A percentile compares a stretch with the other conserved stretches of the same genome.
Evolutionary conservation across 1,140 invertebrate species (phyloP).

Genomic region (Sogatella furcifera): DNA sequence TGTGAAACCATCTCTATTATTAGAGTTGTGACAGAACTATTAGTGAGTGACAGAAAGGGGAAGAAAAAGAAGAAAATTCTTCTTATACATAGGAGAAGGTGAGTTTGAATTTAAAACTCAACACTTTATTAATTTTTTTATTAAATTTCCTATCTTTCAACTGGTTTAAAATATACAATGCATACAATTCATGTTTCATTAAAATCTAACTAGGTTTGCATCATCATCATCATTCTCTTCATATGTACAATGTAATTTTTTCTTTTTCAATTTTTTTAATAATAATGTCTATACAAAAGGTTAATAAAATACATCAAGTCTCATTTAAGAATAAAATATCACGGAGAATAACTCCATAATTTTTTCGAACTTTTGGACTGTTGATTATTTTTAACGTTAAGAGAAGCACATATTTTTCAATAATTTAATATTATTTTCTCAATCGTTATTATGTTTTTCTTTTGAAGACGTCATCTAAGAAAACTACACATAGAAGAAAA

Average conservation of each 20-base stretch:
- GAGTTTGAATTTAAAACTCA: not conserved
- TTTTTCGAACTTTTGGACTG: not conserved
- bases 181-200: slow-evolving; percentile 14
- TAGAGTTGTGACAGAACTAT: no score
- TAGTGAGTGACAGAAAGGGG: no score
- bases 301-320: slow-evolving; percentile 15
- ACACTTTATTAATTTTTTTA: not conserved
- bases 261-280: not conserved
- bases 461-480: not conserved
- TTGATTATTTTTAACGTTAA: not conserved
- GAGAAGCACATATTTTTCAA: not conserved
- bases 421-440: not conserved
- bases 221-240: not conserved
- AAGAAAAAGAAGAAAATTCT: no score
- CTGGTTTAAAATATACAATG: slow-evolving; percentile 17
- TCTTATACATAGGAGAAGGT: no score
- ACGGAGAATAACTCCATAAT: not conserved
- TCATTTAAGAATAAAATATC: slow-evolving; percentile 1
- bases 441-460: not conserved
- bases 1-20: no score
- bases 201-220: slow-evolving; percentile 14
- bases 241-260: not conserved
- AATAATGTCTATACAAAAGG: slow-evolving; percentile 15
- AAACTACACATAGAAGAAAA: not conserved
- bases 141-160: slow-evolving; percentile 12